Evolutionary conservation across 2,113 vertebrate species (phyloP), one percentile per base, ranked within the genome.

Genomic region (Anas platyrhynchos): DNA sequence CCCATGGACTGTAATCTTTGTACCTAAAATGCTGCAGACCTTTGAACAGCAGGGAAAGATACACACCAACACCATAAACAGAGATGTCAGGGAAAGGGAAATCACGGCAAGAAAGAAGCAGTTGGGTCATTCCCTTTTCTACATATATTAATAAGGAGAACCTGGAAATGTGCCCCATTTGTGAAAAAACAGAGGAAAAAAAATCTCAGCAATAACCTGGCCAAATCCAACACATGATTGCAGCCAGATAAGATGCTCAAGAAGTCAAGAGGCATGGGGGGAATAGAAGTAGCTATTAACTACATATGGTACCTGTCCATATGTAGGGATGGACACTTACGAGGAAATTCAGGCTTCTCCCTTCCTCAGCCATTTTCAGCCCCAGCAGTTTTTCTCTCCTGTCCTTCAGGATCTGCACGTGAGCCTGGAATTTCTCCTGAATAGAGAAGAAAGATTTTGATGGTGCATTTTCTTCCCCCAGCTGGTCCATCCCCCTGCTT

Each of bases 341-440:
- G 3, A 97, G 84, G 1, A 91, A 21, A 1, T 83, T 63, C 68
- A 78, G 34, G 88, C 83, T 95, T 9, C 95, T 97, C 3, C 71
- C 65, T 63, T 98, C 97, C 59, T 97, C 97, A 0, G 91, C 92
- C 5, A 5, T 44, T 44, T 97, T 97, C 73, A 95, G 81, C 65
- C 78, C 81, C 90, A 95, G 77, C 32, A 98, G 93, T 63, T 96
- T 96, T 34, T 97, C 97, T 18, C 74, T 93, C 79, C 89, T 95
- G 65, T 83, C 96, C 90, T 81, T 97, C 68, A 98, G 89, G 46
- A 38, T n/a, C 46, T 69, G 81, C 65, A 93, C 43, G 2, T 97
- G 97, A 73, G 94, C 95, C 92, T 97, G 91, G 67, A 98, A 46
- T 69, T 97, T 96, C 85, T 98, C 97, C 98, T 98, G 85, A 1